A percentile compares a stretch with the other conserved stretches of the same genome.
phyloP scores from a whole-genome alignment of 2,113 vertebrate species.

The Baryphthengus martii region DNA sequence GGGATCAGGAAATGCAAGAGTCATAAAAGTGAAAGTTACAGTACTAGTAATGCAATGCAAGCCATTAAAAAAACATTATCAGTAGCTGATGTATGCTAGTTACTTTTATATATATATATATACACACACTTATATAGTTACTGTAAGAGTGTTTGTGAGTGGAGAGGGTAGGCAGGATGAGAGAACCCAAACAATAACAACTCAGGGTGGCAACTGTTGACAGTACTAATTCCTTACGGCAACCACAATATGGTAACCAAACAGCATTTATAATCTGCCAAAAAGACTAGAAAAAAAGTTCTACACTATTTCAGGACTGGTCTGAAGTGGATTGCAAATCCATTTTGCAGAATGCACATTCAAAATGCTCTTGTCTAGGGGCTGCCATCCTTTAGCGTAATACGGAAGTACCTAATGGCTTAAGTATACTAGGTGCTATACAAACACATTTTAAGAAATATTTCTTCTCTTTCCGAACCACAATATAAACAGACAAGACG shows the following conservation, averaged over 20 bases:
- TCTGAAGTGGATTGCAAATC: background rate
- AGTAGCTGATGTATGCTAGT: background rate
- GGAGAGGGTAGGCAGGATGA: background rate
- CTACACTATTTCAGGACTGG: background rate
- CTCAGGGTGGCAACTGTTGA: background rate
- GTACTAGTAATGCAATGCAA: background rate
- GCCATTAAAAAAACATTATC: slow-evolving; percentile 30
- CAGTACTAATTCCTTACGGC: background rate
- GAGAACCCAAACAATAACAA: background rate
- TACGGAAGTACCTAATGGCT: background rate
- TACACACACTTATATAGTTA: too few relatives aligned
- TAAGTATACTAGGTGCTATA: background rate
- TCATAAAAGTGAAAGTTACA: background rate
- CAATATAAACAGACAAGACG: background rate
- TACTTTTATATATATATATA: too few relatives aligned
- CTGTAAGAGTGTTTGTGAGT: background rate
- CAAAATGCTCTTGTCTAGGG: background rate
- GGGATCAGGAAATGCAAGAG: slow-evolving; percentile 9
- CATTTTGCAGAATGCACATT: background rate
- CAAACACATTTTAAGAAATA: background rate
- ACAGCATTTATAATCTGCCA: background rate
- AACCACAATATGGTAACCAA: background rate
- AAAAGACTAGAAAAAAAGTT: background rate
- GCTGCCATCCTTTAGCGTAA: background rate
- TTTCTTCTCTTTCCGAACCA: background rate